Conservation (phyloP, 2,113 vertebrate species). For the Hyaena hyaena region DNA sequence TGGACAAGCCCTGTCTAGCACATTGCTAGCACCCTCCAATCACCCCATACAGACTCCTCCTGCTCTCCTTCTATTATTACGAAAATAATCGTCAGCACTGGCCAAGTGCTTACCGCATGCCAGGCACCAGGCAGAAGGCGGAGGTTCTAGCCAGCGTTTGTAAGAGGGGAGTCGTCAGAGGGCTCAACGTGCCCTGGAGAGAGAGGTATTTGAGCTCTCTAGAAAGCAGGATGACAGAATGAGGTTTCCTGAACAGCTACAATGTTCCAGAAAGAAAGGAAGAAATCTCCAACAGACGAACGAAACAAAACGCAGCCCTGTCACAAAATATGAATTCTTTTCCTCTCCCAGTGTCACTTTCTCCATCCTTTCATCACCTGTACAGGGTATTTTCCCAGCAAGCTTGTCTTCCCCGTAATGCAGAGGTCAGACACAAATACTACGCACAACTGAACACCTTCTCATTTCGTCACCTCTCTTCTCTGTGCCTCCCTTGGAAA, state of each 20-base stretch:
- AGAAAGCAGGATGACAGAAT: neutral
- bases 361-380: neutral
- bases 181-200: neutral
- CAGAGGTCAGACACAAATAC: neutral
- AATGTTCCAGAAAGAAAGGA: neutral
- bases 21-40: neutral
- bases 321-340: neutral
- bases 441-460: neutral
- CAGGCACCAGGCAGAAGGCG: neutral
- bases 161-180: neutral
- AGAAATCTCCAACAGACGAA: no score
- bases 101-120: neutral
- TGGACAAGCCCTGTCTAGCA: no score
- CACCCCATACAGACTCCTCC: neutral
- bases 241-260: neutral
- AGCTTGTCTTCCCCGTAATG: neutral
- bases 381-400: neutral
- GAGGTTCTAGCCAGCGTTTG: neutral
- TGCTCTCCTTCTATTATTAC: neutral
- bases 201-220: neutral
- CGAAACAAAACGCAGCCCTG: neutral
- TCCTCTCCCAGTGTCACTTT: neutral
- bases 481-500: constrained; percentile 27
- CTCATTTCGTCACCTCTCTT: constrained; percentile 13
- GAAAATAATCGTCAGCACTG: neutral